These are phyloP conservation scores for Coreius guichenoti DNA, from an alignment of 2,797 vertebrate genomes.

Conservation along the genomic window DNA sequence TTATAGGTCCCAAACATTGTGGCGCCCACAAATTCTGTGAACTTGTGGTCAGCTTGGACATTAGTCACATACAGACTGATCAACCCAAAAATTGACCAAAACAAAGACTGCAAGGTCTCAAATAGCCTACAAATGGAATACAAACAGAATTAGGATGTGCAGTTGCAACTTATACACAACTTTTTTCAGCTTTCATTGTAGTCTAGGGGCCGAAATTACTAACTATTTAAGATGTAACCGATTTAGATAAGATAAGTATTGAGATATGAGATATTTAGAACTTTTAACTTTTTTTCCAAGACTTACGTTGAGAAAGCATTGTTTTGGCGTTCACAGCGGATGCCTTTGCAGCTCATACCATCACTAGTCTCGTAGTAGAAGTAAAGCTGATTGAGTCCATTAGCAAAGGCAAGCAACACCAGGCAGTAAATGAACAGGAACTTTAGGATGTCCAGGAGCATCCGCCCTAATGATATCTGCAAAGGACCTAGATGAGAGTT, in stretches of 20 bases:
- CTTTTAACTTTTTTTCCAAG: background rate
- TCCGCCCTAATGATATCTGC: conserved; percentile 96
- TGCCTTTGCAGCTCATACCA: conserved; percentile 83
- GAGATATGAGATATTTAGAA: background rate
- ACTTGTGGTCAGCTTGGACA: conserved; percentile 86
- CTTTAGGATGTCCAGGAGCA: conserved; percentile 98
- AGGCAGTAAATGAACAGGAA: conserved; percentile 99
- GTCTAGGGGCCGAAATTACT: background rate
- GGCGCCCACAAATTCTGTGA: conserved; percentile 94
- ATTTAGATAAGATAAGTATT: background rate
- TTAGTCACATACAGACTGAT: conserved; percentile 96
- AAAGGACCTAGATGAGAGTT: conserved; percentile 98
- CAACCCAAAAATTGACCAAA: conserved; percentile 98
- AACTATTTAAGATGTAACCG: background rate
- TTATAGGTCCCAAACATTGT: conserved; percentile 99
- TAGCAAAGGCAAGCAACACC: conserved; percentile 95
- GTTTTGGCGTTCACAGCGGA: conserved; percentile 90
- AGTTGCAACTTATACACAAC: background rate
- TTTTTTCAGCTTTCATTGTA: background rate
- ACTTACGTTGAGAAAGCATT: conserved; percentile 98
- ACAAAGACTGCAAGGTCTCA: conserved; percentile 95
- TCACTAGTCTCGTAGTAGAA: conserved; percentile 86
- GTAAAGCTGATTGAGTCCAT: conserved; percentile 97
- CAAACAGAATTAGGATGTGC: background rate
- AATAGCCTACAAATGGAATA: conserved; percentile 82